Base-by-base conservation (phyloP, 2,113 vertebrate genomes). In the Osmerus eperlanus region DNA sequence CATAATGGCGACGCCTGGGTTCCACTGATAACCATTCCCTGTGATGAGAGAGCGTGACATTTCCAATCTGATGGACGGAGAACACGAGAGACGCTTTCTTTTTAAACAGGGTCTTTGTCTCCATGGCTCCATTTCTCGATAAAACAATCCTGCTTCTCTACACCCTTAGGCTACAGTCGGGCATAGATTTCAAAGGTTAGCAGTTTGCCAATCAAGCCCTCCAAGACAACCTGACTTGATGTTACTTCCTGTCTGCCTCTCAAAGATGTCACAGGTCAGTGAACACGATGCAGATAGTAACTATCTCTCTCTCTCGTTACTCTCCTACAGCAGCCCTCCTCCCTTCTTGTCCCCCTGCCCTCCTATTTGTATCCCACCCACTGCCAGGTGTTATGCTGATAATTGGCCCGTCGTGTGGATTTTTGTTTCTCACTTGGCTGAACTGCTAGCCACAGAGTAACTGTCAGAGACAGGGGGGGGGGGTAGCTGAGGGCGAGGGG, bases 351-450 rank as follows among this genome's bases (percentile, higher is more conserved):
- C 62, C 68, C 66, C 73, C 75, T 78, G 6, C 58, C 73, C 70
- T 68, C 58, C 56, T 74, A 68, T 81, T 85, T 89, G 81, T 84
- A 87, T 84, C 80, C 74, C 78, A 86, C 84, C 78, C 83, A 86
- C 79, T 83, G 73, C 77, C 78, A 85, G 85, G 84, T 91, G 89
- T 90, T 86, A 83, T 65, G 68, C 84, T 87, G 83, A 86, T 89
- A 88, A 91, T 87, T 88, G 86, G 85, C 81, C 81, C 85, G 82
- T 79, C 74, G 83, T 81, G 78, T 87, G 78, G 72, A 86, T 85
- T 88, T 80, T 81, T 71, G 77, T 82, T 86, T 87, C 75, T 71
- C 85, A 89, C 86, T 85, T 82, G 81, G 77, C 78, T 85, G 82
- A 85, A 82, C 82, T 82, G 76, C 81, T 78, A 78, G 74, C 69